These are phyloP conservation scores for Amitus sp. DNA, from an alignment of 2,888 invertebrate genomes.

Conservation along the genomic window DNA sequence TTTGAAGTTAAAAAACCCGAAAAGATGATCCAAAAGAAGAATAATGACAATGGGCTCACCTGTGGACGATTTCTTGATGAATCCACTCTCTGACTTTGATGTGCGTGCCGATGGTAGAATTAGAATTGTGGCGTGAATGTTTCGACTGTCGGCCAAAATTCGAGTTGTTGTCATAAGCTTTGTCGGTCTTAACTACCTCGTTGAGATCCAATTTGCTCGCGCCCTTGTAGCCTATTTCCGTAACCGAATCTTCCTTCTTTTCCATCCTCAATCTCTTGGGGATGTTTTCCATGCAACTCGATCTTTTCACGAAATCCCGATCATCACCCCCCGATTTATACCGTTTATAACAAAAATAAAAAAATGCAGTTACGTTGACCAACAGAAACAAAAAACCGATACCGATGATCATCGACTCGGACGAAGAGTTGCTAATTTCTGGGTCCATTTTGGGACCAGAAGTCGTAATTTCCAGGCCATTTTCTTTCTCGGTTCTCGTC, in stretches of 20 bases:
- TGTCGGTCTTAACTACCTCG: constrained; percentile 63
- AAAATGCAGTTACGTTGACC: constrained; percentile 77
- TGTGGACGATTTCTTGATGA: constrained; percentile 79
- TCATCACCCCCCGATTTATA: constrained; percentile 70
- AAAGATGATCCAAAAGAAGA: background rate
- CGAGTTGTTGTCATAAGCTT: constrained; percentile 64
- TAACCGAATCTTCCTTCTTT: constrained; percentile 67
- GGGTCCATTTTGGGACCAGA: constrained; percentile 52
- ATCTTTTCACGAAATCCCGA: constrained; percentile 65
- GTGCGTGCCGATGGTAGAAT: constrained; percentile 85
- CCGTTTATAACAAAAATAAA: constrained; percentile 75
- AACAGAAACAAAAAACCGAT: constrained; percentile 77
- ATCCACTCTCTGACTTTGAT: constrained; percentile 91
- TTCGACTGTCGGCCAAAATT: constrained; percentile 73
- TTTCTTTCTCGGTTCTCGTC: constrained; percentile 18
- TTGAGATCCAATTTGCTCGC: constrained; percentile 62
- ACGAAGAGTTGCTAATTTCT: constrained; percentile 51
- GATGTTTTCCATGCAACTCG: constrained; percentile 68
- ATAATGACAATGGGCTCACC: constrained; percentile 58
- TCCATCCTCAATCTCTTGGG: constrained; percentile 50
- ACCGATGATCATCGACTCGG: constrained; percentile 65
- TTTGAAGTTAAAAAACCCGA: too few species aligned
- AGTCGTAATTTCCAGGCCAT: background rate
- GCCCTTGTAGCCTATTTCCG: constrained; percentile 67
- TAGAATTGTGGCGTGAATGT: constrained; percentile 77